phyloP scores from a whole-genome alignment of 2,797 vertebrate genomes.

The Girardinus metallicus region DNA sequence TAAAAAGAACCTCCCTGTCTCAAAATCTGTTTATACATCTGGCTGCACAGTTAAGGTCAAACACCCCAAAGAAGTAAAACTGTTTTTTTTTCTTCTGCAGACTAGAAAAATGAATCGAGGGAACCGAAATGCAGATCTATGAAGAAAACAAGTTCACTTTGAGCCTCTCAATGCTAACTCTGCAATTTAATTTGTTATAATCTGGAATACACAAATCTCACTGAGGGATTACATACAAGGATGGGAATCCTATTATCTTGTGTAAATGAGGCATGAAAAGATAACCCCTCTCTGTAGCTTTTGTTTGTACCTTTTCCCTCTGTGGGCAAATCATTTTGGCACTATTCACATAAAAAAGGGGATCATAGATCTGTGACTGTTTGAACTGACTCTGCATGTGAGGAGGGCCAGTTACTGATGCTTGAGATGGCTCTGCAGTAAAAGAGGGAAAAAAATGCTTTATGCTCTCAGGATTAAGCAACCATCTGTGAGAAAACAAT shows the following conservation, averaged over 20 bases:
- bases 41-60: not conserved
- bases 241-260: constrained; percentile 7
- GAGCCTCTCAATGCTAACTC: not conserved
- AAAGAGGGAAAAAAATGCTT: not conserved
- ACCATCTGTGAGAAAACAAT: not conserved
- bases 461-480: not conserved
- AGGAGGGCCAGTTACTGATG: not conserved
- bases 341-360: not conserved
- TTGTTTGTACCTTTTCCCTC: not conserved
- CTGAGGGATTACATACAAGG: constrained; percentile 1
- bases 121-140: not conserved
- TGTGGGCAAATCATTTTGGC: constrained; percentile 5
- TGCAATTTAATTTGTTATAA: not conserved
- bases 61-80: not conserved
- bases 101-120: not conserved
- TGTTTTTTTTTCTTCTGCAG: not conserved
- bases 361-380: constrained; percentile 5
- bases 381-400: constrained; percentile 4
- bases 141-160: not conserved
- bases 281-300: constrained; percentile 8
- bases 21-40: not conserved
- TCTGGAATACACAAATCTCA: not conserved
- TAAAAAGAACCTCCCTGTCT: not conserved
- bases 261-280: constrained; percentile 4
- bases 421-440: not conserved